Percentiles rank a stretch among this genome's conserved stretches.
These are phyloP conservation scores for Drosophila tropicalis DNA, from an alignment of 1,140 invertebrate genomes.

Conservation along the genomic window DNA sequence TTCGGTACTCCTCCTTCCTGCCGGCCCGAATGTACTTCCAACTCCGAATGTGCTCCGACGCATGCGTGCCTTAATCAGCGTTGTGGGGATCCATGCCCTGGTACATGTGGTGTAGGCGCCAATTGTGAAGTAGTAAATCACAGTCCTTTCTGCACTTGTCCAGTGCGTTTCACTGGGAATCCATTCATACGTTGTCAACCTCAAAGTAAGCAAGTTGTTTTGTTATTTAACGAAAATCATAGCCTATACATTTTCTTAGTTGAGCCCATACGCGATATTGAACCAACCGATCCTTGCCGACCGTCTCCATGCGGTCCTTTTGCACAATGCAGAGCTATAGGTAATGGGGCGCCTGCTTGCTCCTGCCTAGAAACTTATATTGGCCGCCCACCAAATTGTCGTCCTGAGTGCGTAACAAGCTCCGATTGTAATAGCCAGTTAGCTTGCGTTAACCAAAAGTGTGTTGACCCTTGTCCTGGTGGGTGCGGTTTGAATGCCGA, in stretches of 20 bases:
- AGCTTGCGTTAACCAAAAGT: constrained; percentile 91
- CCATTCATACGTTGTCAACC: constrained; percentile 88
- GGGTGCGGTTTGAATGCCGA: constrained; percentile 92
- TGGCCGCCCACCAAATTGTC: constrained; percentile 91
- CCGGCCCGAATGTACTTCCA: constrained; percentile 89
- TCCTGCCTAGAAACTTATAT: constrained; percentile 89
- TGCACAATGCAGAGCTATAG: constrained; percentile 86
- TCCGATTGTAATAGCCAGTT: constrained; percentile 90
- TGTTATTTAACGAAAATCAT: not conserved
- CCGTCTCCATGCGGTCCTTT: constrained; percentile 90
- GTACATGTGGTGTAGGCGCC: constrained; percentile 89
- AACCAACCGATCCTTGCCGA: constrained; percentile 86
- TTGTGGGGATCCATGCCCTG: constrained; percentile 90
- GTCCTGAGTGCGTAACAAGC: constrained; percentile 91
- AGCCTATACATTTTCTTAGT: constrained; percentile 59
- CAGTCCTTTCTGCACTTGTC: constrained; percentile 92
- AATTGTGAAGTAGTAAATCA: constrained; percentile 92
- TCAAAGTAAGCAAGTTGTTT: constrained; percentile 65
- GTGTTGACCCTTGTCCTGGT: constrained; percentile 91
- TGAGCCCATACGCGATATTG: constrained; percentile 82
- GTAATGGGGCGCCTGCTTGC: constrained; percentile 87
- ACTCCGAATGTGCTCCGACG: constrained; percentile 88
- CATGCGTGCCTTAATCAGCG: constrained; percentile 88
- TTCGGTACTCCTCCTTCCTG: constrained; percentile 89
- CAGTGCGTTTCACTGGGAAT: constrained; percentile 89